Conservation (phyloP, 2,113 vertebrate species). For the Tetrao urogallus region DNA sequence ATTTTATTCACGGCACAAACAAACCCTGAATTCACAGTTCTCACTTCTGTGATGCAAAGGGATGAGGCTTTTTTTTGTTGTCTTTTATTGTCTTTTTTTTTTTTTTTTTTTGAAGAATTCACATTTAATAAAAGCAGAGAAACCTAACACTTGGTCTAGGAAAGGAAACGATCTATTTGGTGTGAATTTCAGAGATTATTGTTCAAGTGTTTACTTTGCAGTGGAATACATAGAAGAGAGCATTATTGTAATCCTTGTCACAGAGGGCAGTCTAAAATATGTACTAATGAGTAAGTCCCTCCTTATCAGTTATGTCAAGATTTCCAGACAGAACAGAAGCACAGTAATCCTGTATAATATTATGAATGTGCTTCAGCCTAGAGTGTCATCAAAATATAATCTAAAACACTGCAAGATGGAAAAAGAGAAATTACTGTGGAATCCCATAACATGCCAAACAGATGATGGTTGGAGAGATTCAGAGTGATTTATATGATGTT, state of each 20-base stretch:
- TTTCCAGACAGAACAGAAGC: not conserved
- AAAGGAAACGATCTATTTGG: conserved; percentile 36
- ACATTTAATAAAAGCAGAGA: not conserved
- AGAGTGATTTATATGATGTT: not conserved
- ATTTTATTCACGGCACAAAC: not conserved
- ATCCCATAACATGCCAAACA: not conserved
- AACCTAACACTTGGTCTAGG: not conserved
- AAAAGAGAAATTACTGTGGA: conserved; percentile 43
- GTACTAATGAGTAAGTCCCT: not conserved
- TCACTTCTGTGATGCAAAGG: not conserved
- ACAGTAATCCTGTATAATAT: not conserved
- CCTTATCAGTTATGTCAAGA: not conserved
- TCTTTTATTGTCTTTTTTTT: not conserved
- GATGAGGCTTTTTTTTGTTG: too few relatives aligned
- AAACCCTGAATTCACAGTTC: not conserved
- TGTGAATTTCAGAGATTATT: not conserved
- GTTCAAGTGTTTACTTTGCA: not conserved
- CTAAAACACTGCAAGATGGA: not conserved
- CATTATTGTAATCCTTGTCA: not conserved
- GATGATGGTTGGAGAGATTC: not conserved
- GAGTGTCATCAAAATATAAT: not conserved
- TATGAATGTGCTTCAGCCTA: not conserved
- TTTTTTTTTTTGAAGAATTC: not conserved
- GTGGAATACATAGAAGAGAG: not conserved
- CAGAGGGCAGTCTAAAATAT: accelerated